phyloP scores from a whole-genome alignment of 2,113 vertebrate genomes.

The Myrmecobius fasciatus region DNA sequence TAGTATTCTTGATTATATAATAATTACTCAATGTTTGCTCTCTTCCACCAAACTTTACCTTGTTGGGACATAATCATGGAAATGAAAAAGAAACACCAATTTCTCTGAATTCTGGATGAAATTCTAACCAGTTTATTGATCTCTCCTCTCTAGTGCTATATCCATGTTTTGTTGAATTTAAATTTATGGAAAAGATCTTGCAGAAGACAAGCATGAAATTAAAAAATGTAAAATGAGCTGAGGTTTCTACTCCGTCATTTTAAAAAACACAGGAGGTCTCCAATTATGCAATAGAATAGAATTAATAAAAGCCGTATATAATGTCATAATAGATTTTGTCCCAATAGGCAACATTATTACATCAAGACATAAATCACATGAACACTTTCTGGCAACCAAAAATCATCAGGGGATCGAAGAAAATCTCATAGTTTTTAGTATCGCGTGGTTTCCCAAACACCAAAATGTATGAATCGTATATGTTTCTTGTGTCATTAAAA shows the following conservation, averaged over 20 bases:
- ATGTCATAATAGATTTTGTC: slow-evolving; percentile 77
- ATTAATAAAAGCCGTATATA: slow-evolving; percentile 82
- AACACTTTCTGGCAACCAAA: slow-evolving; percentile 72
- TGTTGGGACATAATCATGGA: slow-evolving; percentile 54
- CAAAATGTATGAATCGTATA: slow-evolving; percentile 77
- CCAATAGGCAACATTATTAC: slow-evolving; percentile 78
- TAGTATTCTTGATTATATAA: background rate
- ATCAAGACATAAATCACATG: slow-evolving; percentile 78
- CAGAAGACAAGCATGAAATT: slow-evolving; percentile 87
- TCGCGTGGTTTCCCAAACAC: slow-evolving; percentile 70
- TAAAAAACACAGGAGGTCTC: slow-evolving; percentile 77
- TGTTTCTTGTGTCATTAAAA: slow-evolving; percentile 84
- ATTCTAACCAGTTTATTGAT: slow-evolving; percentile 81
- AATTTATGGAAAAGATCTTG: slow-evolving; percentile 85
- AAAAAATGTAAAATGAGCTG: slow-evolving; percentile 84
- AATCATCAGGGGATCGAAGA: slow-evolving; percentile 63
- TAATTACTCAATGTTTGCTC: background rate
- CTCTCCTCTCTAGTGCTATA: slow-evolving; percentile 68
- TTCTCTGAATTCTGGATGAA: slow-evolving; percentile 73
- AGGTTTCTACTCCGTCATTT: slow-evolving; percentile 80
- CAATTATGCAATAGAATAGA: slow-evolving; percentile 81
- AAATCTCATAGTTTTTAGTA: slow-evolving; percentile 73
- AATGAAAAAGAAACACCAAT: slow-evolving; percentile 54
- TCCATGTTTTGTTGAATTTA: slow-evolving; percentile 77
- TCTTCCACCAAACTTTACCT: slow-evolving; percentile 58